These are phyloP conservation scores for Hyphantria cunea DNA, from an alignment of 1,140 invertebrate genomes.

Conservation along the genomic window DNA sequence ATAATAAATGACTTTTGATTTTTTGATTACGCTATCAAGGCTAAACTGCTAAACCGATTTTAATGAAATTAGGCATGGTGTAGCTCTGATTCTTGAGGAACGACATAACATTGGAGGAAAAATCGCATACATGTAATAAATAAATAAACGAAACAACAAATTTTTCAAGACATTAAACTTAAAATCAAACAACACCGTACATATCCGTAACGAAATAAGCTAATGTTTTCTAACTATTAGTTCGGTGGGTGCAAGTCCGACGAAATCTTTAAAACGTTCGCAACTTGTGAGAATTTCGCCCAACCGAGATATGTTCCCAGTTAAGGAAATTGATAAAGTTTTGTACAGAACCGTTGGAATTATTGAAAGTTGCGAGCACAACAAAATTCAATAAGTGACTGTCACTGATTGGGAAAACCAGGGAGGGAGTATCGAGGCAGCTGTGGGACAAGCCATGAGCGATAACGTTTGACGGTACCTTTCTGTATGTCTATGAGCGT, in stretches of 20 bases:
- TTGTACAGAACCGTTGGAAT: constrained; percentile 62
- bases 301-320: constrained; percentile 35
- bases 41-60: no score
- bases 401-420: constrained; percentile 68
- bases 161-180: neutral
- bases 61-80: no score
- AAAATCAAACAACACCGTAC: neutral
- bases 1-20: no score
- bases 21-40: no score
- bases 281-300: constrained; percentile 1
- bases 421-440: constrained; percentile 35
- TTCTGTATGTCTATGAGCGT: no score
- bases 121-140: neutral
- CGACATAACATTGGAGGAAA: no score
- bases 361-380: constrained; percentile 75
- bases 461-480: constrained; percentile 15
- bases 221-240: neutral
- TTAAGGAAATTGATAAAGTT: constrained; percentile 78
- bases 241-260: neutral
- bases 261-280: constrained; percentile 1
- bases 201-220: neutral
- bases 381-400: constrained; percentile 79
- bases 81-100: no score
- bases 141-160: neutral
- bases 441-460: constrained; percentile 21